phyloP scores from a whole-genome alignment of 2,888 invertebrate genomes.

The Nemoura dubitans region DNA sequence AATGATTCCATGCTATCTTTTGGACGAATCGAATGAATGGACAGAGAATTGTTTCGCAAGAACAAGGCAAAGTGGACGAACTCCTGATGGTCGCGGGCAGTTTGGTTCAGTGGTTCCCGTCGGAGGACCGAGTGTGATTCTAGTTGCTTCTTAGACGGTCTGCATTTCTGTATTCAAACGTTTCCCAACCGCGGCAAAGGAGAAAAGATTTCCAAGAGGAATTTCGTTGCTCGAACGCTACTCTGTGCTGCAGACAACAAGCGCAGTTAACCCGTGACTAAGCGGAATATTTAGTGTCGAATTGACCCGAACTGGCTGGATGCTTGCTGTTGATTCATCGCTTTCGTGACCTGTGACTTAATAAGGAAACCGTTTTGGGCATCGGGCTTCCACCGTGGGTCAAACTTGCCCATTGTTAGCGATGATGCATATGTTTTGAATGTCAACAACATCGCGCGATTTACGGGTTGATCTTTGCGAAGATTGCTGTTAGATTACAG shows the following conservation, averaged over 20 bases:
- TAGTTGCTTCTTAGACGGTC: background rate
- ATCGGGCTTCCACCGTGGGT: background rate
- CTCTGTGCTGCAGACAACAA: background rate
- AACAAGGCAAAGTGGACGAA: background rate
- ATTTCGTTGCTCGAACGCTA: background rate
- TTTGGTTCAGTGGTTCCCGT: no score
- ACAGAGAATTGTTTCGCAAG: background rate
- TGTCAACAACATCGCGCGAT: no score
- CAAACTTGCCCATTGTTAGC: background rate
- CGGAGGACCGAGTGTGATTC: no score
- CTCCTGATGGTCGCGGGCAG: background rate
- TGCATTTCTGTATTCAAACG: background rate
- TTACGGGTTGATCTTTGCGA: no score
- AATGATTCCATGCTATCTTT: background rate
- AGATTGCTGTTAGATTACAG: no score
- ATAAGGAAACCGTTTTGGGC: background rate
- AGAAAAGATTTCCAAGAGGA: background rate
- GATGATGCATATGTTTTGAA: background rate
- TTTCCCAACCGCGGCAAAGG: background rate
- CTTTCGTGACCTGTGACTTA: background rate
- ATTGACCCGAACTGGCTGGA: background rate
- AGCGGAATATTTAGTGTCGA: background rate
- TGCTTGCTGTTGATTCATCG: background rate
- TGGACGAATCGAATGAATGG: background rate
- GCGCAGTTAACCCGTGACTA: conserved; percentile 12